Percentiles rank a stretch among this genome's conserved stretches.
phyloP scores from a whole-genome alignment of 2,888 invertebrate species.

The Trissonchulus latispiculum region DNA sequence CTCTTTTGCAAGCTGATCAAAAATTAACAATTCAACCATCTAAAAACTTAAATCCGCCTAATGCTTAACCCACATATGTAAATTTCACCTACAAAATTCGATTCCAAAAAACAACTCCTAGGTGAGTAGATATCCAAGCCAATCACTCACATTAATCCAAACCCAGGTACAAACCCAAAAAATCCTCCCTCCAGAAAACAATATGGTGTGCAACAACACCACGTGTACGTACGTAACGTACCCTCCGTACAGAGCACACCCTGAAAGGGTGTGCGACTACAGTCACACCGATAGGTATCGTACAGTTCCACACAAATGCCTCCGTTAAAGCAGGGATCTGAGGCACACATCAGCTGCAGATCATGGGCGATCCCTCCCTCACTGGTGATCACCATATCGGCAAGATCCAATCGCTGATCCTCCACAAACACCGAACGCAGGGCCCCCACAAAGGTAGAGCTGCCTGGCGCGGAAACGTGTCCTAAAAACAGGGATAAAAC shows the following conservation, averaged over 20 bases:
- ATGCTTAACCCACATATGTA: no score
- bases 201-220: neutral
- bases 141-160: no score
- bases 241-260: neutral
- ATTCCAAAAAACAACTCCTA: no score
- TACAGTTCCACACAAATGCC: slow-evolving; percentile 6
- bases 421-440: neutral
- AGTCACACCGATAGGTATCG: slow-evolving; percentile 7
- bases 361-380: neutral
- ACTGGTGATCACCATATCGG: neutral
- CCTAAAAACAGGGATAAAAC: no score
- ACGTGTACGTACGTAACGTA: no score
- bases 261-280: neutral
- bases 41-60: no score
- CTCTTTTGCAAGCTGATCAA: no score
- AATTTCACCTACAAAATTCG: no score
- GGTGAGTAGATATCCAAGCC: no score
- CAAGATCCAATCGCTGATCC: neutral
- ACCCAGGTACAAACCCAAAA: neutral
- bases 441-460: neutral
- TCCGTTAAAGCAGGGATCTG: slow-evolving; percentile 3
- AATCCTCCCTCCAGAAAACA: neutral
- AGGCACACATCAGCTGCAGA: neutral
- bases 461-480: neutral
- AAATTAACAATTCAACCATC: no score